Percentiles rank a stretch among this genome's conserved stretches.
Conservation (phyloP, 2,113 vertebrate genomes). For the Gavia stellata region DNA sequence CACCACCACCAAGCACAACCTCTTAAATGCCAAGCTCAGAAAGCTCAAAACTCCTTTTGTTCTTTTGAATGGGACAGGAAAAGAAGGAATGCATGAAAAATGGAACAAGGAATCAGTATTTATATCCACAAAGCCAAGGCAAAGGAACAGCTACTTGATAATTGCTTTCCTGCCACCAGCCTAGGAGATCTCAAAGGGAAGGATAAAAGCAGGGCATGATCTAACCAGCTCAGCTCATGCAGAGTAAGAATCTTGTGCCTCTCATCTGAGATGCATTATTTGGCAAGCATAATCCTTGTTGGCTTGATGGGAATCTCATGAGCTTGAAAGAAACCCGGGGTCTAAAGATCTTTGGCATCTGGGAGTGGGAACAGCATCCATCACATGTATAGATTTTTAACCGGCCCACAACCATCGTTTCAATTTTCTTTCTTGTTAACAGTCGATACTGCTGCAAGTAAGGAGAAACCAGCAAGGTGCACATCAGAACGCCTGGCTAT, state of each 20-base stretch:
- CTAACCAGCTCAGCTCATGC: neutral
- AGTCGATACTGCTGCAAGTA: neutral
- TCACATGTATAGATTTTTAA: neutral
- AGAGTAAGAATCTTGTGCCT: neutral
- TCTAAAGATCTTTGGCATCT: neutral
- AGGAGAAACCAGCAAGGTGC: neutral
- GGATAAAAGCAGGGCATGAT: neutral
- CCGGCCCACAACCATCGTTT: neutral
- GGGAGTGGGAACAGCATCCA: neutral
- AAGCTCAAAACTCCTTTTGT: constrained; percentile 18
- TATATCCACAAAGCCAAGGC: neutral
- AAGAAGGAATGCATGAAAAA: neutral
- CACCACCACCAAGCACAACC: neutral
- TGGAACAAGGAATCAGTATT: neutral
- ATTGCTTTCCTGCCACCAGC: neutral
- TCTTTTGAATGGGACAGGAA: neutral
- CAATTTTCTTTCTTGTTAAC: neutral
- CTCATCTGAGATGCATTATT: neutral
- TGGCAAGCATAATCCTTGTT: neutral
- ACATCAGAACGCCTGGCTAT: fast-evolving
- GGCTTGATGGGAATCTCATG: neutral
- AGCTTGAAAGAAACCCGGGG: neutral
- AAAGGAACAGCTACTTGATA: neutral
- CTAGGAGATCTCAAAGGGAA: neutral
- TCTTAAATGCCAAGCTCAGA: neutral